Evolutionary conservation across 2,888 invertebrate genomes (phyloP).

Genomic region (Limnephilus rhombicus): DNA sequence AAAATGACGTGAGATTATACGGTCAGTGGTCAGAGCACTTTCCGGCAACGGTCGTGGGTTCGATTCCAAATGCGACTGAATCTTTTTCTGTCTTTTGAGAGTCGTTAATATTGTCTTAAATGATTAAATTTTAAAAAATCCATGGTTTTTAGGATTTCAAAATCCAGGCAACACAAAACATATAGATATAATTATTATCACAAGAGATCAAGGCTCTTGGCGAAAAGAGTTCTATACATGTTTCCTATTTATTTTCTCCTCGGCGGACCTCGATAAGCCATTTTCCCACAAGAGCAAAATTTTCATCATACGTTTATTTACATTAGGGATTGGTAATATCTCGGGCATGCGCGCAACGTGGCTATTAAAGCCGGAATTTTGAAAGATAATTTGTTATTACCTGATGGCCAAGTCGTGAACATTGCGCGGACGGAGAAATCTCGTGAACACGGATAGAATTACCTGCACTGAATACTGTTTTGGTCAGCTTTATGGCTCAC

Average conservation of each 20-base stretch:
- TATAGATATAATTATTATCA: not conserved
- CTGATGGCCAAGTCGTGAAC: conserved; percentile 36
- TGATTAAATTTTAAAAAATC: too few relatives aligned
- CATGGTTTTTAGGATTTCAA: too few relatives aligned
- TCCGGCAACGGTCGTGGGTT: too few relatives aligned
- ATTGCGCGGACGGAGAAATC: conserved; percentile 15
- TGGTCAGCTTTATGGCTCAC: not conserved
- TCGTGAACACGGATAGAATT: conserved; percentile 34
- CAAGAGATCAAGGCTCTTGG: not conserved
- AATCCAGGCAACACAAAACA: too few relatives aligned
- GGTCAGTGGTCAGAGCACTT: too few relatives aligned
- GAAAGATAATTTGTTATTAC: conserved; percentile 37
- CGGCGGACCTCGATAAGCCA: not conserved
- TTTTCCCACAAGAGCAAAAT: conserved; percentile 26
- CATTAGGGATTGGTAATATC: conserved; percentile 40
- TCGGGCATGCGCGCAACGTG: conserved; percentile 31
- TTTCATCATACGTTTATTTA: conserved; percentile 34
- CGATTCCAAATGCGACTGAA: too few relatives aligned
- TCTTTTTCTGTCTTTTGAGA: too few relatives aligned
- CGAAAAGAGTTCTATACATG: not conserved
- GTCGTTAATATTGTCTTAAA: too few relatives aligned
- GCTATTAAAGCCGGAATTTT: conserved; percentile 33
- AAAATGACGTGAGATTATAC: too few relatives aligned
- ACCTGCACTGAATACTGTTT: conserved; percentile 1
- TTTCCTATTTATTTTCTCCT: not conserved